These are phyloP conservation scores for Lasioglossum vierecki DNA, from an alignment of 2,888 invertebrate species.

Conservation along the genomic window DNA sequence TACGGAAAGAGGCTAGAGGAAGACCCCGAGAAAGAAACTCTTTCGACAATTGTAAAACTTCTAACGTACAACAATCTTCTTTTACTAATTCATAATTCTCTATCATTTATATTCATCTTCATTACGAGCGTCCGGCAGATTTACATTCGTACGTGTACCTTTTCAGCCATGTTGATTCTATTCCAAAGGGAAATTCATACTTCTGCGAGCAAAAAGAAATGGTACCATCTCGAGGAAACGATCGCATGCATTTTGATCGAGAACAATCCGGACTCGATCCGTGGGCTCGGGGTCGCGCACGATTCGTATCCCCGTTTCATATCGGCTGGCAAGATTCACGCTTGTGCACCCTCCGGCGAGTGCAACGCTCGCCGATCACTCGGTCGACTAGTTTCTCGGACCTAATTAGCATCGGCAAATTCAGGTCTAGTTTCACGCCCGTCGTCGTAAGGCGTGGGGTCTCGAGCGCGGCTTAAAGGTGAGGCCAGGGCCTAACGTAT, in stretches of 20 bases:
- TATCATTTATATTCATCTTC: neutral
- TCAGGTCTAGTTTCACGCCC: conserved; percentile 56
- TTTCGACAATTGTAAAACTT: neutral
- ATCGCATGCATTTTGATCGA: neutral
- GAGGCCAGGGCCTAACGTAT: conserved; percentile 60
- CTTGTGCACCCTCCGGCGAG: conserved; percentile 29
- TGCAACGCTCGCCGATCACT: conserved; percentile 34
- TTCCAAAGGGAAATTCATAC: neutral
- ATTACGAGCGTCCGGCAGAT: neutral
- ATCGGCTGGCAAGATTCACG: conserved; percentile 49
- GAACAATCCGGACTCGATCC: neutral
- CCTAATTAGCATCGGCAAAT: conserved; percentile 63
- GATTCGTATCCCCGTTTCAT: conserved; percentile 26
- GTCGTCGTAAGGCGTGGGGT: conserved; percentile 46
- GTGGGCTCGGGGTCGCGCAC: conserved; percentile 4
- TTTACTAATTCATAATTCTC: neutral
- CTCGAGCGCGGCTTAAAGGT: conserved; percentile 61
- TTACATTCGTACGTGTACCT: neutral
- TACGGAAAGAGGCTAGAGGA: neutral
- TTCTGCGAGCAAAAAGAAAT: neutral
- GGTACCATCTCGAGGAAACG: neutral
- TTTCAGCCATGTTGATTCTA: neutral
- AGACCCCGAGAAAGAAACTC: neutral
- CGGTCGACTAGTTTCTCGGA: conserved; percentile 47
- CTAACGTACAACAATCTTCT: too few relatives aligned